Base-by-base conservation (phyloP, 2,888 invertebrate species). In the Periphyllus acericola region DNA sequence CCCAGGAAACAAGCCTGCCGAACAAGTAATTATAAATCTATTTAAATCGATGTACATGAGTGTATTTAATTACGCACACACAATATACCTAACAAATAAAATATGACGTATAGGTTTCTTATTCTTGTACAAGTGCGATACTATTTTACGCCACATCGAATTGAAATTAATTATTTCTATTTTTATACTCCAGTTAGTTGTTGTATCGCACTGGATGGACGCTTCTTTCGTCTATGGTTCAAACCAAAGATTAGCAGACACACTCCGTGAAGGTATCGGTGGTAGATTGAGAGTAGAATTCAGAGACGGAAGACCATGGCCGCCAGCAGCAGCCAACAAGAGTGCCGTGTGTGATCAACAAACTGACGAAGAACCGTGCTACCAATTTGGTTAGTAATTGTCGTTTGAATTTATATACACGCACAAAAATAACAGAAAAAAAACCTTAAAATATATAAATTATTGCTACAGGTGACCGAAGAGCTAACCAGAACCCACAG, bases 401-500 rank as follows among this genome's bases (percentile, higher is more conserved):
- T 36, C 8, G 72, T 32, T 29, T 68, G 14, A 14, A 46, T 46
- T 46, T 46, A 46, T 46, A 46, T 46, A 14, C 14, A 2, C 14
- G 11, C 46, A 46, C 11, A 46, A 11, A 46, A 11, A 46, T 46
- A 46, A 2, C 2, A 1, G 14, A 46, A 4, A 68, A 68, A 29
- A 9, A 6, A n/a, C 29, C 29, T 68, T 1, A 68, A 29, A 68
- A 9, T 9, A 11, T 29, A 29, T n/a, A n/a, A n/a, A n/a, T 74
- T n/a, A n/a, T 75, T 32, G 25, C 66, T 88, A 75, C 90, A 96
- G 96, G 96, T 21, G 96, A 96, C 91, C 93, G 93, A 8, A 94
- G 96, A 89, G 94, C 94, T 1, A 96, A 96, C 92, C 96, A 96
- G 91, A 94, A 96, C 90, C 94, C 96, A 17, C 95, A 95, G 0